Conservation (phyloP, 1,140 invertebrate species). For the Ridgeia piscesae region DNA sequence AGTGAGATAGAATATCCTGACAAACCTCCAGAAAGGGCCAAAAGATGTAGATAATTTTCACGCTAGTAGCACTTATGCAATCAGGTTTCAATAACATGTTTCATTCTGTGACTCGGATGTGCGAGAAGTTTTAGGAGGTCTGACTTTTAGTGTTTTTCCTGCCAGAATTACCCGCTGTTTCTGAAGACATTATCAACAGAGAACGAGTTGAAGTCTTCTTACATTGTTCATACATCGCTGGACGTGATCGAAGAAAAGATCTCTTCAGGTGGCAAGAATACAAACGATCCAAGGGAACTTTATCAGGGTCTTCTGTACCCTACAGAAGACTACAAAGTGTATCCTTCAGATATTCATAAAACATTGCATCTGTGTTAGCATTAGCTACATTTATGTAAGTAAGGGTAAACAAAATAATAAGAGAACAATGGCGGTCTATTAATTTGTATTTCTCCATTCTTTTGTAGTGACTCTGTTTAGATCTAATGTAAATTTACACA, state of each 20-base stretch:
- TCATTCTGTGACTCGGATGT: too few relatives aligned
- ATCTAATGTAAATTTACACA: background rate
- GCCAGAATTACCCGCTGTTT: constrained; percentile 82
- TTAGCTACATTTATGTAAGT: too few relatives aligned
- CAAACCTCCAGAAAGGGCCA: too few relatives aligned
- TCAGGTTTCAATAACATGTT: too few relatives aligned
- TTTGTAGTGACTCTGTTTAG: too few relatives aligned
- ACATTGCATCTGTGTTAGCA: background rate
- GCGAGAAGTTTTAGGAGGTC: background rate
- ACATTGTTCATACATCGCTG: constrained; percentile 89
- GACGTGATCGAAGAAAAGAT: constrained; percentile 93
- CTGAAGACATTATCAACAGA: constrained; percentile 72
- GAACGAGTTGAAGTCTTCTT: constrained; percentile 82
- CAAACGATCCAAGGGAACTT: constrained; percentile 70
- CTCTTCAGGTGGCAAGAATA: constrained; percentile 66
- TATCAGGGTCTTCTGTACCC: constrained; percentile 90
- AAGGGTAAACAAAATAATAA: too few relatives aligned
- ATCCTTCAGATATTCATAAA: constrained; percentile 58
- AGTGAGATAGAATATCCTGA: too few relatives aligned
- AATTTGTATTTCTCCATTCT: too few relatives aligned
- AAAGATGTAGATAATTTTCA: too few relatives aligned
- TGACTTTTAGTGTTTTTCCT: constrained; percentile 25
- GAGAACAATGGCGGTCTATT: too few relatives aligned
- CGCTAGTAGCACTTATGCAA: too few relatives aligned
- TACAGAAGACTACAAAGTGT: constrained; percentile 97